Evolutionary conservation across 2,113 vertebrate species (phyloP).

Genomic region (Myiozetetes cayanensis): DNA sequence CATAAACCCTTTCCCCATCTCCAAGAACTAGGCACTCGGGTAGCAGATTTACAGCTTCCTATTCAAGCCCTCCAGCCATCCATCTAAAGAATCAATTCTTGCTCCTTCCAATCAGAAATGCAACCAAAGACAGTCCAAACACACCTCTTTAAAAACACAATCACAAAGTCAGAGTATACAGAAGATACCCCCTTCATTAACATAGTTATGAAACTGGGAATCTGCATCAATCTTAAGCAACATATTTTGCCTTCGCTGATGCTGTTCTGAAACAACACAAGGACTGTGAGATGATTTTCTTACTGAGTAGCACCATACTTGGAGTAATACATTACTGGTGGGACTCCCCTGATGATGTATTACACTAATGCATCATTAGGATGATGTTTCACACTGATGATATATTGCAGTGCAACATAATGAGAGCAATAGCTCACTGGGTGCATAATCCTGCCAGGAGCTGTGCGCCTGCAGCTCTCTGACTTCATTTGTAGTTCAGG

Average conservation of each 20-base stretch:
- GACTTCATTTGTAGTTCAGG: constrained; percentile 48
- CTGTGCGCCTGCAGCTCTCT: constrained; percentile 14
- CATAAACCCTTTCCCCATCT: not conserved
- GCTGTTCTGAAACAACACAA: constrained; percentile 4
- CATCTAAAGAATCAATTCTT: constrained; percentile 26
- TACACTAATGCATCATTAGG: constrained; percentile 74
- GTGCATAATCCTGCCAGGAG: constrained; percentile 65
- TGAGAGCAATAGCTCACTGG: constrained; percentile 73
- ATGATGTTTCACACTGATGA: constrained; percentile 70
- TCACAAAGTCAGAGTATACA: not conserved
- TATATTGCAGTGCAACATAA: constrained; percentile 69
- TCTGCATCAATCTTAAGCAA: not conserved
- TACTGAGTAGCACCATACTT: constrained; percentile 25
- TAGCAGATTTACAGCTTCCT: not conserved
- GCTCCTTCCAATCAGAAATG: not conserved
- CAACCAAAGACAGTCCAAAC: not conserved
- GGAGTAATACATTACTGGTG: constrained; percentile 65
- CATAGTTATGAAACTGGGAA: not conserved
- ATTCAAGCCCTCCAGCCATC: constrained; percentile 4
- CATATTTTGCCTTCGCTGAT: not conserved
- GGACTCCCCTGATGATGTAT: constrained; percentile 73
- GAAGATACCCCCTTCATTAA: not conserved
- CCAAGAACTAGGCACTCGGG: not conserved
- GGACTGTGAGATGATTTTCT: constrained; percentile 19
- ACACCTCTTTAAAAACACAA: not conserved